A percentile compares a stretch with the other conserved stretches of the same genome.
These are phyloP conservation scores for Cerastis leucographa DNA, from an alignment of 2,888 invertebrate genomes.

Conservation along the genomic window DNA sequence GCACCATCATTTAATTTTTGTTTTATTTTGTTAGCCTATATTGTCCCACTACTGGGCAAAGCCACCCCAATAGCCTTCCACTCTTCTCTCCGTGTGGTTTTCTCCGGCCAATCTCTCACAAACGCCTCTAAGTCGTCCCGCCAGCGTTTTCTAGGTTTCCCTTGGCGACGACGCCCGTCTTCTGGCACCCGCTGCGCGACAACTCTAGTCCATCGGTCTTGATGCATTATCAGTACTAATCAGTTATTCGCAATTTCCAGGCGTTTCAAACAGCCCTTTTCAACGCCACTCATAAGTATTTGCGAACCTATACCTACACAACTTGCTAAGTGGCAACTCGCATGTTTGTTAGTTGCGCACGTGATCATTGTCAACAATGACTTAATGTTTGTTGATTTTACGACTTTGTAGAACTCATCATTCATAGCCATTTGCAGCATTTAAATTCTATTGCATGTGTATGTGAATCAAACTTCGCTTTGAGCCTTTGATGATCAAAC, in stretches of 20 bases:
- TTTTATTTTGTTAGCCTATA: too few species aligned
- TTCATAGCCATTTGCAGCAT: neutral
- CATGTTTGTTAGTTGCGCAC: constrained; percentile 51
- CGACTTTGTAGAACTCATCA: constrained; percentile 20
- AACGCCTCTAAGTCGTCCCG: too few species aligned
- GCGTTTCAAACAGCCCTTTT: constrained; percentile 9
- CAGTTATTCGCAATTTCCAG: neutral
- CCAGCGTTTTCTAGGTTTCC: too few species aligned
- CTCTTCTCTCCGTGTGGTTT: too few species aligned
- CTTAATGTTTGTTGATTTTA: constrained; percentile 43
- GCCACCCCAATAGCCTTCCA: too few species aligned
- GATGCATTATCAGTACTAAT: neutral
- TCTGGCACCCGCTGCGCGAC: too few species aligned
- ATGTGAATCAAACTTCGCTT: constrained; percentile 9
- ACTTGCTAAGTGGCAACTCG: constrained; percentile 51
- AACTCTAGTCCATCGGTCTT: too few species aligned
- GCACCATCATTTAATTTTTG: neutral
- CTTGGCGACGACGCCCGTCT: too few species aligned
- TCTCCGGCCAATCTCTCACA: too few species aligned
- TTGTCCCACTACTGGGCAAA: too few species aligned
- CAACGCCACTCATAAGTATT: constrained; percentile 49
- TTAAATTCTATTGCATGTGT: neutral
- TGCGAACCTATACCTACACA: constrained; percentile 10
- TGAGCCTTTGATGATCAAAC: neutral
- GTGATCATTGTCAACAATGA: constrained; percentile 46